Evolutionary conservation across 2,113 vertebrate genomes (phyloP).

Genomic region (Podilymbus podiceps): DNA sequence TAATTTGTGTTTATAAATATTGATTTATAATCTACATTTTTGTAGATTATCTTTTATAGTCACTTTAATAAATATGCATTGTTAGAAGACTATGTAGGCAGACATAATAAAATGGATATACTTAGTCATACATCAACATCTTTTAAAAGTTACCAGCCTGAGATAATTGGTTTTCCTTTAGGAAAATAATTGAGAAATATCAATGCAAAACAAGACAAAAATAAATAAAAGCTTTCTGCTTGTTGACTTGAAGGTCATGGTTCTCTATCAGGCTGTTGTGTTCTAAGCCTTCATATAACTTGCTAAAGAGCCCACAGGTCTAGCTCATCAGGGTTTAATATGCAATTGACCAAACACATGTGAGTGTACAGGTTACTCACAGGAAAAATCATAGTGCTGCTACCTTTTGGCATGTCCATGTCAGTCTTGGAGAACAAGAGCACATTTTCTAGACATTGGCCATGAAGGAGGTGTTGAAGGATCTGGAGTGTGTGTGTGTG

Average conservation of each 20-base stretch:
- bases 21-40: background rate
- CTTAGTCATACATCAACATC: background rate
- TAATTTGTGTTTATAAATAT: background rate
- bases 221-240: background rate
- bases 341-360: rapidly evolving
- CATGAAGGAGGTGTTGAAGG: background rate
- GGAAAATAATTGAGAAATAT: background rate
- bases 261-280: background rate
- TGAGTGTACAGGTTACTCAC: background rate
- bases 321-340: background rate
- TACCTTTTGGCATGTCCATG: background rate
- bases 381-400: background rate
- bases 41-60: background rate
- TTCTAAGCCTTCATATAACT: background rate
- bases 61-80: background rate
- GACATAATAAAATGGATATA: background rate
- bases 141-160: background rate
- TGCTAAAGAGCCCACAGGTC: background rate
- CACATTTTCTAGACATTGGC: rapidly evolving
- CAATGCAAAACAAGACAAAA: background rate
- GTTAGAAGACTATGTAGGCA: background rate
- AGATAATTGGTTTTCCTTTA: background rate
- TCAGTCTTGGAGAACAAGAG: background rate
- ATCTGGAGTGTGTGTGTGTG: no score
- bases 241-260: background rate